A percentile compares a stretch with the other conserved stretches of the same genome.
Conservation (phyloP, 92 coral and sea anemone genomes). For the Epizoanthus scotinus region DNA sequence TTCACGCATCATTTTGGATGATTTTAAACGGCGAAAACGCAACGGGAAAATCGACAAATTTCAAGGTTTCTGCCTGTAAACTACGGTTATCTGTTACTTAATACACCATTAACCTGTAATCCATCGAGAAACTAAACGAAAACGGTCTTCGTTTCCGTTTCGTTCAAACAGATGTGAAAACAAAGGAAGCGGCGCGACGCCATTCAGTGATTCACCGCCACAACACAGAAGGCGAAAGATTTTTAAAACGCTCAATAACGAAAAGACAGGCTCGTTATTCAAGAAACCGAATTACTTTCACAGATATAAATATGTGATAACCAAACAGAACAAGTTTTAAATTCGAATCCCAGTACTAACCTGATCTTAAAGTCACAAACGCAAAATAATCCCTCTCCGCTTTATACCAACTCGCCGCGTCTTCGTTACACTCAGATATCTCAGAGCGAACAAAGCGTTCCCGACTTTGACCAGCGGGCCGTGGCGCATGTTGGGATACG, state of each 20-base stretch:
- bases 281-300: not conserved
- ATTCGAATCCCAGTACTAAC: not conserved
- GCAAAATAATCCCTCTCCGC: not conserved
- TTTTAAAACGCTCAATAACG: no score
- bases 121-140: conserved; percentile 1
- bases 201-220: not conserved
- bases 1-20: not conserved
- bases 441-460: conserved; percentile 24
- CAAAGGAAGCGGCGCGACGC: conserved; percentile 22
- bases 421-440: conserved; percentile 5
- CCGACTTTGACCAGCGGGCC: conserved; percentile 7
- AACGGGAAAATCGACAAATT: not conserved
- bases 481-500: conserved; percentile 28
- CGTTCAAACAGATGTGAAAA: conserved; percentile 17
- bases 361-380: not conserved
- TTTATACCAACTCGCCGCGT: not conserved
- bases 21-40: conserved; percentile 18
- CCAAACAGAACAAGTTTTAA: not conserved
- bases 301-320: not conserved
- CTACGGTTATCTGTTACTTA: not conserved
- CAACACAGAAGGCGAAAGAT: not conserved
- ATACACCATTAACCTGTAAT: not conserved
- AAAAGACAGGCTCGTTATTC: not conserved
- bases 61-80: not conserved
- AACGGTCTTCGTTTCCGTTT: not conserved